Evolutionary conservation across 1,140 invertebrate genomes (phyloP).

Genomic region (Mamestra configurata): DNA sequence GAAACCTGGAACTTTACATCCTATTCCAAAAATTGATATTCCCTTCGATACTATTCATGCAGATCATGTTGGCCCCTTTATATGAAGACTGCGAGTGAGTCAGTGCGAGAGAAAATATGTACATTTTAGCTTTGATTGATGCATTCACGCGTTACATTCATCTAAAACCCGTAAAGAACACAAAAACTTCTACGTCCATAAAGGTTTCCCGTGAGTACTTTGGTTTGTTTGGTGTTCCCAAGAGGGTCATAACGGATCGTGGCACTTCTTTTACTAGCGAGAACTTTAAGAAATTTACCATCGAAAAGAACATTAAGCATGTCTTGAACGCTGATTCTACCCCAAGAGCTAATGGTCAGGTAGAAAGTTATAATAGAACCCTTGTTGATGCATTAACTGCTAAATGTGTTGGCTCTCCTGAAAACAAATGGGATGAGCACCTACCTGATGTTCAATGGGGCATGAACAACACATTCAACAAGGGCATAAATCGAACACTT

Average conservation of each 20-base stretch:
- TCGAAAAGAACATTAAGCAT: background rate
- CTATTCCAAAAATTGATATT: too few relatives aligned
- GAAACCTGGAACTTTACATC: too few relatives aligned
- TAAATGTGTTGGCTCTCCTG: background rate
- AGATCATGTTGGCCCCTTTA: constrained; percentile 19
- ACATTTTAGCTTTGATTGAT: constrained; percentile 29
- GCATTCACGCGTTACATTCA: constrained; percentile 35
- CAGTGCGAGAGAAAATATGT: constrained; percentile 3
- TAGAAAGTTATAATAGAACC: background rate
- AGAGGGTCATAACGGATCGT: constrained; percentile 36
- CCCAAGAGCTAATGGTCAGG: constrained; percentile 2
- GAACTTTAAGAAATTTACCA: background rate
- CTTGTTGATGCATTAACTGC: background rate
- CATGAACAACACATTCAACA: constrained; percentile 3
- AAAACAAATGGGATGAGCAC: background rate
- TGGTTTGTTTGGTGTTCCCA: constrained; percentile 48
- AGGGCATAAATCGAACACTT: background rate
- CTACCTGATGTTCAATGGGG: background rate
- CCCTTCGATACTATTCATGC: background rate
- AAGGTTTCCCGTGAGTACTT: constrained; percentile 38
- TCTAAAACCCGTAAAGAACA: constrained; percentile 13
- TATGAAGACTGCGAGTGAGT: too few relatives aligned
- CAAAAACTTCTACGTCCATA: background rate
- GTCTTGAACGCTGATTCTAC: background rate
- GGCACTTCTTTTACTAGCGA: constrained; percentile 38